Evolutionary conservation across 2,113 vertebrate genomes (phyloP).

Genomic region (Indicator indicator): DNA sequence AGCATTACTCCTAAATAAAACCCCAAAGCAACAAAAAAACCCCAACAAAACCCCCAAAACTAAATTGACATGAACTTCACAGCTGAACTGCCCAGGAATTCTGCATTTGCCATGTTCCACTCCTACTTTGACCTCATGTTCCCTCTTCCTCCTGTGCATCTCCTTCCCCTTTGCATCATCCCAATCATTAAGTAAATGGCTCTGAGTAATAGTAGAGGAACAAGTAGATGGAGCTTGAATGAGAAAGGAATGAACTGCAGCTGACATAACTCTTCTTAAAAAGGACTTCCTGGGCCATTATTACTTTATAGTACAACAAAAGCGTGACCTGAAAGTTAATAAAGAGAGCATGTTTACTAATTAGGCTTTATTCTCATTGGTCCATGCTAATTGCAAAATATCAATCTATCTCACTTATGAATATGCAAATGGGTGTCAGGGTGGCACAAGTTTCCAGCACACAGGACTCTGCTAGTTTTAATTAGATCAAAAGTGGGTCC

Average conservation of each 20-base stretch:
- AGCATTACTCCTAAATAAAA: background rate
- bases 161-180: background rate
- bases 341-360: slow-evolving; percentile 82
- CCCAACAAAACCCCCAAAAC: background rate
- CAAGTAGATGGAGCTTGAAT: slow-evolving; percentile 5
- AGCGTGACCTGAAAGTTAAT: slow-evolving; percentile 80
- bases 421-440: slow-evolving; percentile 81
- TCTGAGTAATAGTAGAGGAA: slow-evolving; percentile 8
- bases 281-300: slow-evolving; percentile 61
- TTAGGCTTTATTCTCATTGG: slow-evolving; percentile 79
- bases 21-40: too few species aligned
- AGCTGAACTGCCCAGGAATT: background rate
- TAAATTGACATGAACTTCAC: background rate
- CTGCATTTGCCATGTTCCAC: background rate
- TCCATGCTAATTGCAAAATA: slow-evolving; percentile 82
- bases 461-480: slow-evolving; percentile 73
- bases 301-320: slow-evolving; percentile 74
- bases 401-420: slow-evolving; percentile 79
- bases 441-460: slow-evolving; percentile 70
- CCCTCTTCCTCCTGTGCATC: background rate
- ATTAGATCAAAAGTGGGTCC: slow-evolving; percentile 81
- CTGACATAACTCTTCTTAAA: slow-evolving; percentile 17
- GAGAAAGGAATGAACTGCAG: slow-evolving; percentile 30
- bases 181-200: background rate
- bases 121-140: background rate